These are phyloP conservation scores for Rhadina sibilatrix DNA, from an alignment of 2,113 vertebrate genomes.

Conservation along the genomic window DNA sequence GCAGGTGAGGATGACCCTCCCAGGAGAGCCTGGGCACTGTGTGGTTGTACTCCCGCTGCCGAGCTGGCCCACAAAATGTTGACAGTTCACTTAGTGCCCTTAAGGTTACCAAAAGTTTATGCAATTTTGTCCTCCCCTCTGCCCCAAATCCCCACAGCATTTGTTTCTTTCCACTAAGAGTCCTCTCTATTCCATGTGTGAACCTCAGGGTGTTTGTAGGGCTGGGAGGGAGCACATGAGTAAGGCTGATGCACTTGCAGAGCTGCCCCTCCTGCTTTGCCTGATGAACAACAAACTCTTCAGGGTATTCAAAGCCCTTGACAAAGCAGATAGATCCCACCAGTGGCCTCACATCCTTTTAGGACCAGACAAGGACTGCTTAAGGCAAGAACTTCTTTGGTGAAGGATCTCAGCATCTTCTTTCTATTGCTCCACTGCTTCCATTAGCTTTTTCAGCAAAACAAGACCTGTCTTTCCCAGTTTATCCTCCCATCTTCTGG, in stretches of 20 bases:
- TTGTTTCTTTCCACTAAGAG: neutral
- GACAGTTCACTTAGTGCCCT: neutral
- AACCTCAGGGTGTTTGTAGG: neutral
- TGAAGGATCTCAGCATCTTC: neutral
- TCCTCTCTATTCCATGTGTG: accelerated
- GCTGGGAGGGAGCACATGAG: neutral
- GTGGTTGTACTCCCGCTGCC: neutral
- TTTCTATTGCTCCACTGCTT: neutral
- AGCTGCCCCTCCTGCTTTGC: neutral
- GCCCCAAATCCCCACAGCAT: neutral
- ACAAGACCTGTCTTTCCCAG: accelerated
- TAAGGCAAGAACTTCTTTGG: neutral
- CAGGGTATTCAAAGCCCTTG: neutral
- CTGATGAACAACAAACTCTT: neutral
- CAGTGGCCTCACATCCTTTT: neutral
- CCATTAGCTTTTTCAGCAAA: neutral
- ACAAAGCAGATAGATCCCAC: neutral
- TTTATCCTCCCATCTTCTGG: neutral
- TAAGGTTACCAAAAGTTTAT: neutral
- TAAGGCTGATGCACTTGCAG: neutral
- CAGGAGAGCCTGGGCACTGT: neutral
- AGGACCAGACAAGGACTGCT: neutral
- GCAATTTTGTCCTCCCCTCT: neutral
- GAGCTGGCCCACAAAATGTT: neutral
- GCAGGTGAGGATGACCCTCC: neutral